Evolutionary conservation across 2,797 vertebrate species (phyloP).

Genomic region (Schizopygopsis malacanthus): DNA sequence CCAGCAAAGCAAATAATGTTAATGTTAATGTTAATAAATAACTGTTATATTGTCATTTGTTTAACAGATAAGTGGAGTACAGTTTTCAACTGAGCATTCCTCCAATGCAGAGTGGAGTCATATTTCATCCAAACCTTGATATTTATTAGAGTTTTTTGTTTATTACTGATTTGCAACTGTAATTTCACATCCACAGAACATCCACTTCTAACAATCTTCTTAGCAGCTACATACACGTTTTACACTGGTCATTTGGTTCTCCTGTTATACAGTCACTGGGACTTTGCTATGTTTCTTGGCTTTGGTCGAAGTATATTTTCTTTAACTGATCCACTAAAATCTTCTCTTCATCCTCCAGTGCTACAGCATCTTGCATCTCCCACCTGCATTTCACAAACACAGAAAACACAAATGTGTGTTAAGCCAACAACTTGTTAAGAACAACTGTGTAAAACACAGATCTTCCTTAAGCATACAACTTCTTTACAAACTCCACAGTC

Average conservation of each 20-base stretch:
- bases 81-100: not conserved
- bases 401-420: constrained; percentile 11
- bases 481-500: not conserved
- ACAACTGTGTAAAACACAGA: not conserved
- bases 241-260: not conserved
- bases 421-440: too few species aligned
- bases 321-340: constrained; percentile 84
- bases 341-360: constrained; percentile 86
- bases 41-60: not conserved
- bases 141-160: not conserved
- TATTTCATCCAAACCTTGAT: not conserved
- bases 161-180: not conserved
- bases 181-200: not conserved
- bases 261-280: not conserved
- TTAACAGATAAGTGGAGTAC: not conserved
- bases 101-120: not conserved
- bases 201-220: not conserved
- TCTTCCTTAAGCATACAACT: not conserved
- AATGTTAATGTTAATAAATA: too few species aligned
- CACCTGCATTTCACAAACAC: constrained; percentile 82
- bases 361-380: constrained; percentile 89
- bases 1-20: not conserved
- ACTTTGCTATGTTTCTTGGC: constrained; percentile 52
- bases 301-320: constrained; percentile 76
- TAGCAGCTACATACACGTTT: not conserved